Base-by-base conservation (phyloP, 2,888 invertebrate genomes). In the Hyalella azteca region DNA sequence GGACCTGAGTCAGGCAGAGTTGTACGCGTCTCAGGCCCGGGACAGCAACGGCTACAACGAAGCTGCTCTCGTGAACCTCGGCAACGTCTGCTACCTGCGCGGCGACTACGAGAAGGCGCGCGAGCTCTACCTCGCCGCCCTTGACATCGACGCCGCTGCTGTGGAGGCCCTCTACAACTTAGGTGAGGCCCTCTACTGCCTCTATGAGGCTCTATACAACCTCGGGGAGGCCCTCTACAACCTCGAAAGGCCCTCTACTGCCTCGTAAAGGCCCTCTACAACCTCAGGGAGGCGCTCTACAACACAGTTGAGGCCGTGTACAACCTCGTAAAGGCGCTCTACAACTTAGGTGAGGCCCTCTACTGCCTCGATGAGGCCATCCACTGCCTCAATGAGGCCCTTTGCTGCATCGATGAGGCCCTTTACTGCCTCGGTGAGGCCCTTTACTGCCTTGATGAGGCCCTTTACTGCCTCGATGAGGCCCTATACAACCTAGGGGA, bases 111-210 rank as follows among this genome's bases (percentile, higher is more conserved):
- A 92, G 82, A 91, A 91, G 86, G 94, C 95, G 0, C 90, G 92
- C 82, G 91, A 92, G 85, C 92, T 92, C 86, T 92, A 93, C 85
- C 90, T 92, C 79, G 92, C 92, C 85, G 95, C 96, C 0, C 88
- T 96, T 50, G 92, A 93, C 85, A 92, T 92, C 86, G 94, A 95
- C 86, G 91, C 94, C 0, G 92, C 93, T 39, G 94, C 93, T 87
- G 93, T 95, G 45, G 95, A 95, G 88, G 95, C 94, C 0, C 90
- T 94, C 45, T 95, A 94, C 87, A 94, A 95, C 88, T 88, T 95
- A 81, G 94, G 94, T 89, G 87, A n/a, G n/a, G n/a, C n/a, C n/a
- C n/a, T n/a, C n/a, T n/a, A n/a, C n/a, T n/a, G n/a, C n/a, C n/a
- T n/a, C n/a, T n/a, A n/a, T n/a, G n/a, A n/a, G n/a, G n/a, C n/a